Percentiles rank a stretch among this genome's conserved stretches.
phyloP scores from a whole-genome alignment of 2,797 vertebrate species.

The Gephyroberyx darwinii region DNA sequence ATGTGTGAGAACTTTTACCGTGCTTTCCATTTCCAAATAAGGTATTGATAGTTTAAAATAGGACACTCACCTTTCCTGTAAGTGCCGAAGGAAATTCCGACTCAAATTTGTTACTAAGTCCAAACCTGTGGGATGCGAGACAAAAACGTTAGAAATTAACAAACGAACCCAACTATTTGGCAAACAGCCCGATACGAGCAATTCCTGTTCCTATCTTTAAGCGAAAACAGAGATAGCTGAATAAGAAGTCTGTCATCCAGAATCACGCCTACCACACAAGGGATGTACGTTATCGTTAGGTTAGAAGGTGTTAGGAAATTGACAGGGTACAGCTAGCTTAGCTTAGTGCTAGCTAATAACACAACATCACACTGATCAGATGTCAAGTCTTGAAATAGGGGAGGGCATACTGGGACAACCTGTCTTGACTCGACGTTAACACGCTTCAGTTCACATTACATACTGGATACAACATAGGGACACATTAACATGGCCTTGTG shows the following conservation, averaged over 20 bases:
- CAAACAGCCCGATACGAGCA: too few species aligned
- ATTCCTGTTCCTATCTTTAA: not conserved
- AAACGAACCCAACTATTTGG: not conserved
- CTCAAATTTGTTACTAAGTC: slow-evolving; percentile 99
- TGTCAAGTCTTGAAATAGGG: not conserved
- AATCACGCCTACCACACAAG: not conserved
- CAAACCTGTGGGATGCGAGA: slow-evolving; percentile 85
- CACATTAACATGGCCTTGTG: accelerated
- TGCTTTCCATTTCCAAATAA: not conserved
- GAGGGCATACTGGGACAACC: not conserved
- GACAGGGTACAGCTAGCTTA: too few species aligned
- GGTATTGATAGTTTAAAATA: not conserved
- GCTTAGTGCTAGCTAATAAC: too few species aligned
- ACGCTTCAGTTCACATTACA: too few species aligned
- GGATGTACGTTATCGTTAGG: too few species aligned
- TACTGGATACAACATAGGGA: accelerated
- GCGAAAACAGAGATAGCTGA: not conserved
- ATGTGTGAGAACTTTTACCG: not conserved
- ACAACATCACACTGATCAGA: not conserved
- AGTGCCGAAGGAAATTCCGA: slow-evolving; percentile 97
- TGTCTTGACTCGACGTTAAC: not conserved
- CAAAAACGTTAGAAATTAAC: not conserved
- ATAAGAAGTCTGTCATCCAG: not conserved
- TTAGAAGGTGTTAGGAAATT: too few species aligned
- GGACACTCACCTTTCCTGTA: slow-evolving; percentile 93